Conservation (phyloP, 2,888 invertebrate genomes). For the Erynnis tages region DNA sequence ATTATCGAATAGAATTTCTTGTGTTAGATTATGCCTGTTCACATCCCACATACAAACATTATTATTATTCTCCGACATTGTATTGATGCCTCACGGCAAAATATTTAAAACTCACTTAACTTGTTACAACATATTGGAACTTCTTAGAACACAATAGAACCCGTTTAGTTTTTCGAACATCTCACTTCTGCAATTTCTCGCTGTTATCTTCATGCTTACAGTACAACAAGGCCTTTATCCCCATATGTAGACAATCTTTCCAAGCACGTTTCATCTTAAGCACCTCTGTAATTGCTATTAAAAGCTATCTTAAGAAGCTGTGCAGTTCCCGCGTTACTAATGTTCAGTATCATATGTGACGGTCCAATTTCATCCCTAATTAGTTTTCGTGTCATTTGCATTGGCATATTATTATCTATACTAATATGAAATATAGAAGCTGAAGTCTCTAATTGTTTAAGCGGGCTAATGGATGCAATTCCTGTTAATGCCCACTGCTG, state of each 20-base stretch:
- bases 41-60: too few relatives aligned
- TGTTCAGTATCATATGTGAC: slow-evolving; percentile 10
- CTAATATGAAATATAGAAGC: too few relatives aligned
- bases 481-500: too few relatives aligned
- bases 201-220: too few relatives aligned
- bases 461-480: too few relatives aligned
- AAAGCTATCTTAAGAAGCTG: slow-evolving; percentile 23
- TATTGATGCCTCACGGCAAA: background rate
- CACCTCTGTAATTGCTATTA: slow-evolving; percentile 27
- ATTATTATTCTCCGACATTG: too few relatives aligned
- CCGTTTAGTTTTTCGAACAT: background rate
- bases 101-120: background rate
- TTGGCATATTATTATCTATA: too few relatives aligned
- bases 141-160: background rate
- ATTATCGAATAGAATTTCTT: too few relatives aligned
- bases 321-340: slow-evolving; percentile 15
- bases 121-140: background rate
- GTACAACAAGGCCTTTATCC: background rate
- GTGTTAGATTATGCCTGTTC: too few relatives aligned
- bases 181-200: too few relatives aligned
- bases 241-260: slow-evolving; percentile 26
- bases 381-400: too few relatives aligned
- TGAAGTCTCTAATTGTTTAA: too few relatives aligned
- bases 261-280: slow-evolving; percentile 27
- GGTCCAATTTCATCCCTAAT: slow-evolving; percentile 16